phyloP scores from a whole-genome alignment of 1,140 invertebrate genomes.

The Aphaenogaster floridana region DNA sequence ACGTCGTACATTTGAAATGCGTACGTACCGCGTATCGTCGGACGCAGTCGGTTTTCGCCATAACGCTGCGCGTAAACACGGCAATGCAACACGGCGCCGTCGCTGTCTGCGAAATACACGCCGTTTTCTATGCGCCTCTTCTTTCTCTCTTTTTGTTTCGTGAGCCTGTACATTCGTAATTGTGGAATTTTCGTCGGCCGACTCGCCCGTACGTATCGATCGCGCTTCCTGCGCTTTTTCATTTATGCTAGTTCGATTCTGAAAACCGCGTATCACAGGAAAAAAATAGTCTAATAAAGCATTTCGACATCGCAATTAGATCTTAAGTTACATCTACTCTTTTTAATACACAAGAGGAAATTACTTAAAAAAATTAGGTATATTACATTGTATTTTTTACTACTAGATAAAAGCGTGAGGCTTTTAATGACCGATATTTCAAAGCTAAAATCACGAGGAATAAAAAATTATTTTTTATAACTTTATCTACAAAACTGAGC shows the following conservation, averaged over 20 bases:
- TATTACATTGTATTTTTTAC: not conserved
- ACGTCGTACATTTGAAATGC: slow-evolving; percentile 16
- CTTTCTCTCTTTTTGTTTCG: slow-evolving; percentile 11
- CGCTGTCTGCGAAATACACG: slow-evolving; percentile 30
- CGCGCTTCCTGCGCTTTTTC: not conserved
- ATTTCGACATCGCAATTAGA: not conserved
- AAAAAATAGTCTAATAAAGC: not conserved
- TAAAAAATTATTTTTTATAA: not conserved
- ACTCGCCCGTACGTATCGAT: slow-evolving; percentile 32
- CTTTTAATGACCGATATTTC: not conserved
- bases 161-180: slow-evolving; percentile 46
- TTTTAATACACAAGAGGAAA: not conserved
- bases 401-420: not conserved
- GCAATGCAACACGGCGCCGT: slow-evolving; percentile 2
- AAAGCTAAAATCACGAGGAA: not conserved
- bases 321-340: not conserved
- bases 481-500: not conserved
- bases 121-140: slow-evolving; percentile 13
- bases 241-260: not conserved
- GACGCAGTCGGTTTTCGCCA: not conserved
- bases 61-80: not conserved
- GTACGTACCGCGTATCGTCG: not conserved
- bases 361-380: not conserved
- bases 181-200: slow-evolving; percentile 41
- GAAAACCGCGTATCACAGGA: not conserved